These are phyloP conservation scores for Oncorhynchus masou DNA, from an alignment of 2,113 vertebrate species.

Conservation along the genomic window DNA sequence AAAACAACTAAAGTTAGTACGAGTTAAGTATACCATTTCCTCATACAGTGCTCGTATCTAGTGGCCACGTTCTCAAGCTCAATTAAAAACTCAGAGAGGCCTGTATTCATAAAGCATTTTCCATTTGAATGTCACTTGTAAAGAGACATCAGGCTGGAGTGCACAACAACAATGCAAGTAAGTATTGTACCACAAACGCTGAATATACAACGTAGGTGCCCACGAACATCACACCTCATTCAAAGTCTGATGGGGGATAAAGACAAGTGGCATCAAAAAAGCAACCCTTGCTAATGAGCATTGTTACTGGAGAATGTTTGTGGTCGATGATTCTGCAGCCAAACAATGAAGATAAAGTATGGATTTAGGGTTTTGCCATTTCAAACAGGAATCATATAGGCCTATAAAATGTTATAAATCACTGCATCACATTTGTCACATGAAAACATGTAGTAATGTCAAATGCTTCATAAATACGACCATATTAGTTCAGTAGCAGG, in stretches of 20 bases:
- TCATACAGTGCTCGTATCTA: background rate
- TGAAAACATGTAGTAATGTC: background rate
- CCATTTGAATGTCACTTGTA: background rate
- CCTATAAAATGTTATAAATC: background rate
- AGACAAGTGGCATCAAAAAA: background rate
- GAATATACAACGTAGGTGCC: background rate
- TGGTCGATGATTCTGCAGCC: too few species aligned
- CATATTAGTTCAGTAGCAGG: background rate
- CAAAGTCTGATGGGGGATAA: background rate
- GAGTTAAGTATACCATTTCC: background rate
- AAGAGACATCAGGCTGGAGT: background rate
- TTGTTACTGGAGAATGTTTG: too few species aligned
- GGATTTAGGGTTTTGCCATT: too few species aligned
- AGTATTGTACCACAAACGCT: background rate
- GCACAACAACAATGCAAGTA: too few species aligned
- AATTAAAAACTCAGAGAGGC: conserved; percentile 3
- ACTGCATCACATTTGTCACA: background rate
- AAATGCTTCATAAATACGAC: conserved; percentile 26
- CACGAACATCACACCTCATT: background rate
- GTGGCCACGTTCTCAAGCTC: background rate
- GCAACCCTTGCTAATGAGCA: too few species aligned
- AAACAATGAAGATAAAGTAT: too few species aligned
- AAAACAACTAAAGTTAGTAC: background rate
- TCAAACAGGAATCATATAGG: too few species aligned
- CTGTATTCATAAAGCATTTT: conserved; percentile 43